Base-by-base conservation (phyloP, 2,113 vertebrate genomes). In the Penelope pileata region DNA sequence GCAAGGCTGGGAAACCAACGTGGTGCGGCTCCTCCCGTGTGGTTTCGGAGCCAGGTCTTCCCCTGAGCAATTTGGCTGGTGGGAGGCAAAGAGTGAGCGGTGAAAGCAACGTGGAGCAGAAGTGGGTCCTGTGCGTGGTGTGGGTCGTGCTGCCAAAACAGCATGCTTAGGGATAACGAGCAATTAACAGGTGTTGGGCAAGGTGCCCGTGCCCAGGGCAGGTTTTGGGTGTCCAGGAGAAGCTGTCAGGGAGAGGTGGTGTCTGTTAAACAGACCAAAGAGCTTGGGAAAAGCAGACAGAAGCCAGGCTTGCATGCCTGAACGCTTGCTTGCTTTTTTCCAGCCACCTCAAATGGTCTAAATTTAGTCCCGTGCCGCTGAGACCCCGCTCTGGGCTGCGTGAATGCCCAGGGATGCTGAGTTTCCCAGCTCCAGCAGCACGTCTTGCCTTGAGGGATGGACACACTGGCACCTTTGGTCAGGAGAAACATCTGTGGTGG, bases 361-460 rank as follows among this genome's bases (percentile, higher is more conserved):
- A 60, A 51, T 13, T 7, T 32, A 62, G 22, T 4, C 42, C 7
- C 12, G 45, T 38, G 59, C 40, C 40, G 50, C 45, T 58, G 45
- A 50, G 73, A 29, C 19, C 9, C 8, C 50, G 58, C 30, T 54
- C 47, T 43, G 29, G 29, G 24, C 32, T 23, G 48, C 22, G 6
- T 32, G 0, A 3, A 40, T 62, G 54, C 56, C 42, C 59, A n/a
- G 53, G n/a, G 43, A 8, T 45, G 51, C 2, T 9, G 47, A 17
- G 10, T 40, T 70, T 86, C 23, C 73, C 1, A 2, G 53, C 43
- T 59, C 50, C n/a, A 4, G 63, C 42, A 30, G 26, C 0, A 2
- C 0, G 7, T n/a, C 23, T 0, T 0, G 29, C 29, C 27, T 51
- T 2, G 0, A 12, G 1, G 0, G 59, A 19, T 45, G 45, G 64